Base-by-base conservation (phyloP, 1,140 invertebrate genomes). In the Polypedilum vanderplanki region DNA sequence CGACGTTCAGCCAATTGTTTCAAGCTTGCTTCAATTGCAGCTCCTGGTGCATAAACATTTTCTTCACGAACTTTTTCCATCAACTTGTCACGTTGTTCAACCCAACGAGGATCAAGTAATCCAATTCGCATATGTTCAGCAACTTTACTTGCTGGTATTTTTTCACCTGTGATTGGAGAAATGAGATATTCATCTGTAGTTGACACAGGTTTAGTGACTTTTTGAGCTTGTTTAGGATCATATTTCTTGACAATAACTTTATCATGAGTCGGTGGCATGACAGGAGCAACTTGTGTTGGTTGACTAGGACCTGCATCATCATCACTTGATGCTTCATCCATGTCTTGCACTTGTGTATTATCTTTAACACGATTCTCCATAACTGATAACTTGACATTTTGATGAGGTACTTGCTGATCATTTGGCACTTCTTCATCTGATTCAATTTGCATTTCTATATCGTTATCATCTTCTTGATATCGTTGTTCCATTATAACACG, bases 121-220 rank as follows among this genome's bases (percentile, higher is more conserved):
- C 97, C 96, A 81, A 98, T 98, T 76, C 96, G 90, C 89, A 99
- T 96, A 84, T 99, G 98, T 79, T 99, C 96, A 75, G 95, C 94
- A 3, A 99, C 93, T 83, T 99, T 98, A 78, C 92, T 93, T 0
- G 97, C 96, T 0, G 96, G 96, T 79, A 99, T 98, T 79, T 92
- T 91, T 81, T 99, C 98, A 46, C 96, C 96, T 20, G 97, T 99
- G 78, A 99, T 96, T 0, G 98, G 98, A 1, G 98, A 99, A 75
- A 99, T 96, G 17, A 99, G 88, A 85, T 91, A 98, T 79, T 97
- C 94, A 80, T 99, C 97, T 15, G 83, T 84, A 7, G 88, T 85
- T 8, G 87, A 79, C 3, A 86, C 80, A 10, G 87, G 84, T 78
- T 90, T 88, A 4, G 86, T 83, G 24, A 86, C 86, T 77, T 84